Evolutionary conservation across 2,797 vertebrate genomes (phyloP).

Genomic region (Sarcophilus harrisii): DNA sequence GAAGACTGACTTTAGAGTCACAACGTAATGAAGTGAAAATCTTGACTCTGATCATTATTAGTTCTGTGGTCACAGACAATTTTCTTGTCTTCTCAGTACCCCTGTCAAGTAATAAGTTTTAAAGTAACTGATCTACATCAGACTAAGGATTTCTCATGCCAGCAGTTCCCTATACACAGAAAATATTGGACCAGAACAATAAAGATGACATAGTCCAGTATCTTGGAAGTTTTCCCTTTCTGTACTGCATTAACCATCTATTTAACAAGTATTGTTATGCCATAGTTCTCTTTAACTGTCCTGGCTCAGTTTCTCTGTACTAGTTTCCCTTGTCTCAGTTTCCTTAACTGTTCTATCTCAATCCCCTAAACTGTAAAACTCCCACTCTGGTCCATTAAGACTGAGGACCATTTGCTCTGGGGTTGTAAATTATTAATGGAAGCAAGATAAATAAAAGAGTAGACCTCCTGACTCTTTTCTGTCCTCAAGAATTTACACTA

Average conservation of each 20-base stretch:
- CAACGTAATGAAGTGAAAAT: neutral
- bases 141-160: neutral
- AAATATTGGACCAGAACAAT: neutral
- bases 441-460: too few relatives aligned
- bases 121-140: neutral
- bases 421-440: too few relatives aligned
- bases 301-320: too few relatives aligned
- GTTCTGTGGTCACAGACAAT: neutral
- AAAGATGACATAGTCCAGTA: neutral
- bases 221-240: neutral
- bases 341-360: too few relatives aligned
- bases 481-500: too few relatives aligned
- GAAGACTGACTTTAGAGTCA: neutral
- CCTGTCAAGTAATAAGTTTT: neutral
- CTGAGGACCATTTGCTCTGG: too few relatives aligned
- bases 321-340: too few relatives aligned
- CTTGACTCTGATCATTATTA: neutral
- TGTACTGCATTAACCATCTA: neutral
- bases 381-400: too few relatives aligned
- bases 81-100: neutral
- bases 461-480: too few relatives aligned
- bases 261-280: too few relatives aligned
- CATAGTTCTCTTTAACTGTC: too few relatives aligned
- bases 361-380: too few relatives aligned
- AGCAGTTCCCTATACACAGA: neutral